Percentiles rank a stretch among this genome's conserved stretches.
Conservation (phyloP, 2,888 invertebrate genomes). For the Xestoiulus laeticollis region DNA sequence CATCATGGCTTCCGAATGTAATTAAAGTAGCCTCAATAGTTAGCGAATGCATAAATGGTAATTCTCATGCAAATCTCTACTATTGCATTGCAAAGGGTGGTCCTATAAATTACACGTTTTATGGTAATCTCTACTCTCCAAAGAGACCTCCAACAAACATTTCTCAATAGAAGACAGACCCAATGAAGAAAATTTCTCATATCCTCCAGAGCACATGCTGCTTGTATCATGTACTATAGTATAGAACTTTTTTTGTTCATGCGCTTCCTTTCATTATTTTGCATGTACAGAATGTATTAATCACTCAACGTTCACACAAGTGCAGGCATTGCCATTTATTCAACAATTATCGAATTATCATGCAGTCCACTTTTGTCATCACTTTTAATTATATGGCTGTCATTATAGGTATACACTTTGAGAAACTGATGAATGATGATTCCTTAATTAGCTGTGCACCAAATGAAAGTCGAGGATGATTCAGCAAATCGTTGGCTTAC, state of each 20-base stretch:
- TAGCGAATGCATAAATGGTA: too few relatives aligned
- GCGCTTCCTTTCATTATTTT: neutral
- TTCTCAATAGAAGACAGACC: too few relatives aligned
- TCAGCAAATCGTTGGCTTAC: neutral
- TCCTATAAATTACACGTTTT: too few relatives aligned
- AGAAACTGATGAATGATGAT: neutral
- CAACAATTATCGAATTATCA: neutral
- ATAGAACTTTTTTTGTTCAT: constrained; percentile 4
- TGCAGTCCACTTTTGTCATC: constrained; percentile 7
- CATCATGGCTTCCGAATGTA: too few relatives aligned
- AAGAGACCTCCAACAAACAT: too few relatives aligned
- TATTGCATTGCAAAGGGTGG: too few relatives aligned
- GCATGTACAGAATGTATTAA: neutral
- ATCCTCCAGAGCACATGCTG: too few relatives aligned
- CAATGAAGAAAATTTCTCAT: too few relatives aligned
- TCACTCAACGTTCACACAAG: neutral
- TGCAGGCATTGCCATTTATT: neutral
- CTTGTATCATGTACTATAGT: too few relatives aligned
- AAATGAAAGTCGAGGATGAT: neutral
- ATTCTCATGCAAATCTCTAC: too few relatives aligned
- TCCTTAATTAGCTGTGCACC: neutral
- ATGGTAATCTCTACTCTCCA: too few relatives aligned
- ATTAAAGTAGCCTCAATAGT: too few relatives aligned
- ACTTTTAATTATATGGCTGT: neutral
- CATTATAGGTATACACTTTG: neutral